A percentile compares a stretch with the other conserved stretches of the same genome.
Evolutionary conservation across 30 jellyfish, hydroid and myxozoan species (phyloP).

Genomic region (Calvadosia cruxmelitensis): DNA sequence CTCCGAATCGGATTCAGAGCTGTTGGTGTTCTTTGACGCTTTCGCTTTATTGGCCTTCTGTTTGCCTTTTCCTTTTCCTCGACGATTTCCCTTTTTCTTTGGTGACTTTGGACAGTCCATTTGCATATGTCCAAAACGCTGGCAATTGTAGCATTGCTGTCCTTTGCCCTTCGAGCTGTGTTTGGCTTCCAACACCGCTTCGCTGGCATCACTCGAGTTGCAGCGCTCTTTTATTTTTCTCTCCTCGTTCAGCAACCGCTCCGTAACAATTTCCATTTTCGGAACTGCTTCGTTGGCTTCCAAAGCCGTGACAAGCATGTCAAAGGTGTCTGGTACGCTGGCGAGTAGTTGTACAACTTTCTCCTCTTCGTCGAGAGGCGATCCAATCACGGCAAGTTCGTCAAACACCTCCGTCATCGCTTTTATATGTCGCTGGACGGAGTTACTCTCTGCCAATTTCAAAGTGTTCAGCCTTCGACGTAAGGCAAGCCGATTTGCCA

Average conservation of each 20-base stretch:
- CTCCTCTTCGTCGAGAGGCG: slow-evolving; percentile 38
- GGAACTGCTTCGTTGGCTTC: slow-evolving; percentile 42
- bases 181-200: too few relatives aligned
- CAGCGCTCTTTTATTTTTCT: slow-evolving; percentile 8
- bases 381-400: slow-evolving; percentile 29
- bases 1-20: not conserved
- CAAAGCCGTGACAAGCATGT: slow-evolving; percentile 35
- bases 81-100: not conserved
- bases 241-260: slow-evolving; percentile 30
- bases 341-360: slow-evolving; percentile 39
- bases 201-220: not conserved
- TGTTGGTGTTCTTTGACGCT: slow-evolving; percentile 18
- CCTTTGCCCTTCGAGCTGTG: too few relatives aligned
- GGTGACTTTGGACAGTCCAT: slow-evolving; percentile 4
- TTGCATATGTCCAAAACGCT: slow-evolving; percentile 32
- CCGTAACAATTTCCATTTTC: slow-evolving; percentile 27
- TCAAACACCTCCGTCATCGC: slow-evolving; percentile 31
- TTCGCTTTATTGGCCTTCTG: slow-evolving; percentile 8
- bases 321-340: slow-evolving; percentile 35
- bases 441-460: slow-evolving; percentile 23
- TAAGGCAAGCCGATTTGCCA: slow-evolving; percentile 17
- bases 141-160: too few relatives aligned
- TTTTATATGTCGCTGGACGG: slow-evolving; percentile 22
- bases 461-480: slow-evolving; percentile 18
- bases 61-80: not conserved